Conservation (phyloP, 2,113 vertebrate genomes). For the Theropithecus gelada region DNA sequence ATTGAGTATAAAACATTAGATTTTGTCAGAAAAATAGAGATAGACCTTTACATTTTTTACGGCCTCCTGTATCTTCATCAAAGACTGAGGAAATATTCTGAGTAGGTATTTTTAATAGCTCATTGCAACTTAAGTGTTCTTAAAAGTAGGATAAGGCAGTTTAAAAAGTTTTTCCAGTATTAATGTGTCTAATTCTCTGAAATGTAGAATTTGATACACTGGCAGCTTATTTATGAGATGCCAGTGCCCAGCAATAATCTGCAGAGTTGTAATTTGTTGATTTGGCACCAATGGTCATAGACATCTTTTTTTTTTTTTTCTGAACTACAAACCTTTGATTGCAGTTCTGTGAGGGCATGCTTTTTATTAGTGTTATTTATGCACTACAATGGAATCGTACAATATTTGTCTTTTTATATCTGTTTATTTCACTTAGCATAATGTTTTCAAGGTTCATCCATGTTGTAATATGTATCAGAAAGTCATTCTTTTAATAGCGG, state of each 20-base stretch:
- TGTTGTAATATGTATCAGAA: background rate
- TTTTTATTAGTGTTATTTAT: background rate
- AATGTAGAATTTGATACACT: background rate
- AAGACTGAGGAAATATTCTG: constrained; percentile 14
- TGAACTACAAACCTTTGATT: background rate
- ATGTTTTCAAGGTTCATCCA: background rate
- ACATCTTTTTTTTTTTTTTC: background rate
- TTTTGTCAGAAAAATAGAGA: constrained; percentile 31
- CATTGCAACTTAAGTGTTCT: background rate
- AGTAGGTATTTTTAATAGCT: constrained; percentile 4
- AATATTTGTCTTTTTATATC: background rate
- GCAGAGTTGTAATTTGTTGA: background rate
- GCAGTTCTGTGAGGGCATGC: background rate
- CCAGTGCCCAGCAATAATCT: background rate
- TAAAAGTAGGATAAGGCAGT: background rate
- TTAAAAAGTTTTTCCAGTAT: background rate
- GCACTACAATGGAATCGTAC: background rate
- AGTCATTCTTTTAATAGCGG: background rate
- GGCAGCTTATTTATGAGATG: background rate
- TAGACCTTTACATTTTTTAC: background rate
- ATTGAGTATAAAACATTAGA: background rate
- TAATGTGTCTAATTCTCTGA: background rate
- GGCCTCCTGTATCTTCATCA: background rate
- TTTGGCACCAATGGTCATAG: background rate
- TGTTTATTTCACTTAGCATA: background rate